Evolutionary conservation across 2,113 vertebrate genomes (phyloP), one percentile per base, ranked within the genome.

Genomic region (Colinus virginianus): DNA sequence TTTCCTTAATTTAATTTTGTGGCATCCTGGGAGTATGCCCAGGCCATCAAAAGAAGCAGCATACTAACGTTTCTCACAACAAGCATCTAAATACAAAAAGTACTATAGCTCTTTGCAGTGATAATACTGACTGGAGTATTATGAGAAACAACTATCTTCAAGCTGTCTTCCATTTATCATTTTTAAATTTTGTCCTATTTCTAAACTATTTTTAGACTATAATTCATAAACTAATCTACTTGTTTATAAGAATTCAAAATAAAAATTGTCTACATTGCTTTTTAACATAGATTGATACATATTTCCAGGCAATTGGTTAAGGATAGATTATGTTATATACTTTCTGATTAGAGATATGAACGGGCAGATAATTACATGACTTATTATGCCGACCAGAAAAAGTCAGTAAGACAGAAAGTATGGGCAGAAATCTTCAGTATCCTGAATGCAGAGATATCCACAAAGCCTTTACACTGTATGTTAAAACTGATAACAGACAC

Each of bases 361-460:
- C 2, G 32, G 21, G 30, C 18, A 61, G 23, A 42, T 71, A 81
- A 67, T 75, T 45, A 28, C 7, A 12, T 53, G n/a, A 21, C 3
- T 15, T 28, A 36, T 43, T 59, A 34, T 11, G 32, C 18, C 70
- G 28, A 51, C 9, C 3, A 63, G 14, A 48, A 45, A 90, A 86
- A 77, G 58, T 8, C 4, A 70, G 30, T 23, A 58, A 74, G 17
- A 36, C 36, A 36, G 36, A 58, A 87, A 84, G 28, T 4, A 53
- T 3, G 68, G 38, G 21, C 12, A 89, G 34, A 18, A 89, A 42
- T 1, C 55, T 46, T 59, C 12, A 21, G 2, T 28, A 32, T 55
- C 21, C 32, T 8, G 7, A 10, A 45, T 36, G 62, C 1, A 13
- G 49, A n/a, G 6, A 48, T 23, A 55, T 4, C 7, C 1, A 1